Conservation (phyloP, 2,113 vertebrate species). For the Petrocephalus zakoni region DNA sequence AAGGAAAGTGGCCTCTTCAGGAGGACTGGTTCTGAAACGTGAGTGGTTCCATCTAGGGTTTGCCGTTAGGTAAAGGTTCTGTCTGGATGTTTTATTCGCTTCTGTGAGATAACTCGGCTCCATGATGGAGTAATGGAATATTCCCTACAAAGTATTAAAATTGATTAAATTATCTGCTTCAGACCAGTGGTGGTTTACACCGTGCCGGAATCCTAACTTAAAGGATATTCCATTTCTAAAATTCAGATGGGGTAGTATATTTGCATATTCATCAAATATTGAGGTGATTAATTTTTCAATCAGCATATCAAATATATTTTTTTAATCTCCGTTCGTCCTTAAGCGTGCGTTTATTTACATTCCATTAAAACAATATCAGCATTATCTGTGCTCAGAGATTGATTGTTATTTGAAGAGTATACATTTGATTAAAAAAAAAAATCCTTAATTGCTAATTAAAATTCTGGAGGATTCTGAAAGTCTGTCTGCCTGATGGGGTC, state of each 20-base stretch:
- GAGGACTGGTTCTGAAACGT: neutral
- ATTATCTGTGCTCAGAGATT: neutral
- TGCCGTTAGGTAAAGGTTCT: neutral
- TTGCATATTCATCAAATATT: neutral
- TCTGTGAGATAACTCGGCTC: neutral
- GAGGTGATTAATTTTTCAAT: slow-evolving; percentile 3
- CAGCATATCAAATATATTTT: slow-evolving; percentile 8
- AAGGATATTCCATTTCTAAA: neutral
- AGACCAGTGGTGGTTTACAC: neutral
- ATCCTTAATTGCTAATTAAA: neutral
- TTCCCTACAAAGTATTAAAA: neutral
- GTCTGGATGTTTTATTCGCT: neutral
- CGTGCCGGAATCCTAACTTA: neutral
- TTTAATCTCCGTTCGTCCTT: neutral
- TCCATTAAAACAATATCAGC: neutral
- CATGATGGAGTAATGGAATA: neutral
- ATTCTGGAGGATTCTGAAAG: neutral
- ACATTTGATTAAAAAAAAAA: neutral
- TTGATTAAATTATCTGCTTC: neutral
- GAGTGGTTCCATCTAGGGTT: neutral
- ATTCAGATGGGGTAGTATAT: neutral
- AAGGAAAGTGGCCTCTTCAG: neutral
- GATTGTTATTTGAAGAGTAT: slow-evolving; percentile 7
- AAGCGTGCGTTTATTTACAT: neutral
- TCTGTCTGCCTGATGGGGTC: neutral